These are phyloP conservation scores for Gnathonemus longibarbis DNA, from an alignment of 2,113 vertebrate species.

Conservation along the genomic window DNA sequence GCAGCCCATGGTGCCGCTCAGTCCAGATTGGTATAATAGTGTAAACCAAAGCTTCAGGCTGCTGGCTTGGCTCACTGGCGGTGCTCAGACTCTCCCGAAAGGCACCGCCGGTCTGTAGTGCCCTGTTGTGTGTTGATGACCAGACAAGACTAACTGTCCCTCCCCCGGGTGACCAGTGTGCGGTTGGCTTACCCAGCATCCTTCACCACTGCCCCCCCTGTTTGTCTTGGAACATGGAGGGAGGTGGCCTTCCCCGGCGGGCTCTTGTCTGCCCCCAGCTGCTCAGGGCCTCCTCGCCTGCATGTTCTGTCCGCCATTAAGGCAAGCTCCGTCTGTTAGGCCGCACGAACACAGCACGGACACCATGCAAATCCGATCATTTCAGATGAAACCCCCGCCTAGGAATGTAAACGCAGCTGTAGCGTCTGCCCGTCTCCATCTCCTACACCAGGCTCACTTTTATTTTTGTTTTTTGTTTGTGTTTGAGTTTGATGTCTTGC, in stretches of 20 bases:
- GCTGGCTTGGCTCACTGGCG: neutral
- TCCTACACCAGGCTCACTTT: neutral
- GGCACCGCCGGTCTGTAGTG: neutral
- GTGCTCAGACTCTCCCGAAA: neutral
- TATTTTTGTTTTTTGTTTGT: neutral
- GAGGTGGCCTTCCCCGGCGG: neutral
- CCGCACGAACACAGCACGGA: neutral
- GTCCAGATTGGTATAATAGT: neutral
- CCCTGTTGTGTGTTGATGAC: neutral
- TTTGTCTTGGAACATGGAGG: neutral
- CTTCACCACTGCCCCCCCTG: neutral
- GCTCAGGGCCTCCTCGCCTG: slow-evolving; percentile 15
- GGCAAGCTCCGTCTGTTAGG: neutral
- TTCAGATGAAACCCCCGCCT: neutral
- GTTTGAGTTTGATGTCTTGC: slow-evolving; percentile 19
- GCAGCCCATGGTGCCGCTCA: neutral
- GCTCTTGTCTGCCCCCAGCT: neutral
- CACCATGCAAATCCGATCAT: neutral
- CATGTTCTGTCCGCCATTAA: neutral
- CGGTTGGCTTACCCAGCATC: neutral
- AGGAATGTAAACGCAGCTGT: slow-evolving; percentile 26
- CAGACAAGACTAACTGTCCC: neutral
- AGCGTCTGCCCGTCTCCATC: neutral
- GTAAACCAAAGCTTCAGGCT: neutral
- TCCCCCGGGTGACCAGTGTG: neutral